These are phyloP conservation scores for Asbolus verrucosus DNA, from an alignment of 1,140 invertebrate species.

Conservation along the genomic window DNA sequence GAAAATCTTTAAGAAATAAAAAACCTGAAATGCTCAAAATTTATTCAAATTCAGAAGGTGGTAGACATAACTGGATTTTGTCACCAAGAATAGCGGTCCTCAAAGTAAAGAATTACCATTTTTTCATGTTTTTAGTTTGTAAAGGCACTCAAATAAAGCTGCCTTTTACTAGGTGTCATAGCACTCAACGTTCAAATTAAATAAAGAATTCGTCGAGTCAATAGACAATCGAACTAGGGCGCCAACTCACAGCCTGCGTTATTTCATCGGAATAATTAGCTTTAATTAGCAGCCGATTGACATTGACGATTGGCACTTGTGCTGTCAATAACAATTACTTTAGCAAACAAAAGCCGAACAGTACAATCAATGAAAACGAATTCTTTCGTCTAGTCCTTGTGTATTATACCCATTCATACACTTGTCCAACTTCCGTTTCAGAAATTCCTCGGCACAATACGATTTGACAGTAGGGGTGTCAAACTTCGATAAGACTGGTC, in stretches of 20 bases:
- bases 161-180: neutral
- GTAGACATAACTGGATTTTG: no score
- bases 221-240: constrained; percentile 12
- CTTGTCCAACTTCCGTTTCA: constrained; percentile 10
- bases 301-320: neutral
- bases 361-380: constrained; percentile 9
- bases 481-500: constrained; percentile 8
- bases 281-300: constrained; percentile 20
- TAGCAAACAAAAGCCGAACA: constrained; percentile 5
- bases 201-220: neutral
- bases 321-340: constrained; percentile 14
- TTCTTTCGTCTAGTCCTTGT: constrained; percentile 3
- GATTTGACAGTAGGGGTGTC: neutral
- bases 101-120: no score
- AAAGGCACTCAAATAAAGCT: no score
- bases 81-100: no score
- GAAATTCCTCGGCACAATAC: neutral
- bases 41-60: no score
- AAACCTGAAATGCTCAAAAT: no score
- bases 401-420: constrained; percentile 16
- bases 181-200: neutral
- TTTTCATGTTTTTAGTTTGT: no score
- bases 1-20: no score
- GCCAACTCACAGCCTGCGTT: neutral
- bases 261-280: constrained; percentile 7